Conservation (phyloP, 2,113 vertebrate species). For the Alouatta palliata region DNA sequence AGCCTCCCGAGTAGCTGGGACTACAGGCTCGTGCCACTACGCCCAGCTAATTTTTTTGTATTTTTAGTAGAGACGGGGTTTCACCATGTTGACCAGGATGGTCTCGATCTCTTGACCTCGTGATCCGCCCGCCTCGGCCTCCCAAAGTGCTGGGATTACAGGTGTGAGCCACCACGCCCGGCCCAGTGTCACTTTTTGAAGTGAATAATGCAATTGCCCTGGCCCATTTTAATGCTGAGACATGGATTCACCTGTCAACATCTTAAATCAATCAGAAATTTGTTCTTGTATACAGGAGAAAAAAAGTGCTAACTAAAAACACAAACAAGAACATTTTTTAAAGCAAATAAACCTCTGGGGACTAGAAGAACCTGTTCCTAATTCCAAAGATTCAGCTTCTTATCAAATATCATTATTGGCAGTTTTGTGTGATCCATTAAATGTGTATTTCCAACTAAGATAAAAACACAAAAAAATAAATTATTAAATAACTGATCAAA, state of each 20-base stretch:
- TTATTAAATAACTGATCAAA: background rate
- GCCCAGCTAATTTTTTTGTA: no score
- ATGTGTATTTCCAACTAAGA: background rate
- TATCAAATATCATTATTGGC: background rate
- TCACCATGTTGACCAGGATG: no score
- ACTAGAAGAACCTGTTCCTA: background rate
- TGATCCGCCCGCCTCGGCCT: no score
- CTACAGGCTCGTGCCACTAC: no score
- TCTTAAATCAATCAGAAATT: conserved; percentile 5
- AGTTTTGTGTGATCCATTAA: background rate
- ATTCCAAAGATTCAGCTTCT: background rate
- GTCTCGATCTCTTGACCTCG: no score
- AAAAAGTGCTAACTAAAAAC: conserved; percentile 11
- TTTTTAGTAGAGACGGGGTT: no score
- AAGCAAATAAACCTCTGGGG: background rate
- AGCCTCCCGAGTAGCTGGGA: no score
- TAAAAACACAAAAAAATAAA: background rate
- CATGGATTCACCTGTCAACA: background rate
- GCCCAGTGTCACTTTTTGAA: background rate
- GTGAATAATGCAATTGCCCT: background rate
- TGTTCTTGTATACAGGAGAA: background rate
- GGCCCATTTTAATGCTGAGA: conserved; percentile 13
- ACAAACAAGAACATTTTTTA: background rate
- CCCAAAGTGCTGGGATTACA: no score
- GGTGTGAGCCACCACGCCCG: no score